Base-by-base conservation (phyloP, 2,113 vertebrate genomes). In the Xenus cinereus region DNA sequence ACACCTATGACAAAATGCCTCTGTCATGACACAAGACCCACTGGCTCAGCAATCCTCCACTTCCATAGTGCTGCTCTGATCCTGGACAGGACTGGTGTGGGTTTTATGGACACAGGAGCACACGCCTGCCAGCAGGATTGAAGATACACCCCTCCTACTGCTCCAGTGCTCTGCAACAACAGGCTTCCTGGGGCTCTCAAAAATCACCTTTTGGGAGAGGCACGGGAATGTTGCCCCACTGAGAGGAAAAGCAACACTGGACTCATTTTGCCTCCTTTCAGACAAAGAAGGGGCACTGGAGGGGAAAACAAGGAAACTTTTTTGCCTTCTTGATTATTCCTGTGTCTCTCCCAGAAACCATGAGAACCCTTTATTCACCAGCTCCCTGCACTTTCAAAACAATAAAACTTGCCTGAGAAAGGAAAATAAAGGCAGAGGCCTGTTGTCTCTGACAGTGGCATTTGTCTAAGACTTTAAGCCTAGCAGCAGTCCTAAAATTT, bases 111-210 rank as follows among this genome's bases (percentile, higher is more conserved):
- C 21, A 35, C 33, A 22, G 56, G 8, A 66, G 14, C 28, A 35
- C 19, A 66, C 0, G 7, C 6, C 20, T 89, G 37, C 46, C 57
- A 56, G 51, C 14, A 1, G 3, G 28, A 54, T 21, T 1, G 1
- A 48, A 50, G 24, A n/a, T 60, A 72, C 46, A 74, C 2, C 15
- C 35, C 30, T 63, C 37, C 30, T 62, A 59, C 50, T 53, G 41
- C 54, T 74, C 43, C 48, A 60, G 30, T 17, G 30, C 17, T 73
- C 53, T 85, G 33, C 45, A 32, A 45, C n/a, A 88, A 27, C 33
- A 45, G 15, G 14, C 7, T 12, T 88, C 32, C 27, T 9, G 4
- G 16, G 35, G 27, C 27, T 79, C 39, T 60, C 53, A 23, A 37
- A 57, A 82, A 37, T 28, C 7, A 69, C 6, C 24, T 37, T 78